Conservation (phyloP, 2,888 invertebrate genomes). For the Hyles lineata region DNA sequence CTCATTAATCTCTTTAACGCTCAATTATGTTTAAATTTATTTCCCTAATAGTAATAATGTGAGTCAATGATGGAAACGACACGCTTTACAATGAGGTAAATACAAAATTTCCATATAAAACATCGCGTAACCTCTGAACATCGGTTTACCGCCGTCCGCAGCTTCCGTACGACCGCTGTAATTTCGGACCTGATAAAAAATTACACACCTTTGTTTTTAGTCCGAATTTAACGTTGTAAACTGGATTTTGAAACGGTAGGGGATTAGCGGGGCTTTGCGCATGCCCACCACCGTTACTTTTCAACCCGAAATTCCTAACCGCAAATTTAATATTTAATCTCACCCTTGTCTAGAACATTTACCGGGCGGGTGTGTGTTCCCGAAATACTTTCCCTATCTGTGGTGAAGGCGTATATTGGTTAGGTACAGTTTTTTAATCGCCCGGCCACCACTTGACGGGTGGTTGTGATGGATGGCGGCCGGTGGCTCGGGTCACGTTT, state of each 20-base stretch:
- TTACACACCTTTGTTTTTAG: conserved; percentile 71
- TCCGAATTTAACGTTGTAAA: conserved; percentile 68
- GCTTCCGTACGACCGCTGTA: conserved; percentile 51
- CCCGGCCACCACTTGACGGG: conserved; percentile 78
- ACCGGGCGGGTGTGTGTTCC: conserved; percentile 67
- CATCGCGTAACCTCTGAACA: conserved; percentile 23
- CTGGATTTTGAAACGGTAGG: conserved; percentile 67
- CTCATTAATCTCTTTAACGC: conserved; percentile 6
- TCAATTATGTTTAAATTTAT: conserved; percentile 8
- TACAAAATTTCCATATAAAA: conserved; percentile 28
- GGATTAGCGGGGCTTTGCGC: conserved; percentile 65
- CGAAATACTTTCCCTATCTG: conserved; percentile 73
- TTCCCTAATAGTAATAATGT: conserved; percentile 1
- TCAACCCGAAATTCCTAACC: conserved; percentile 81
- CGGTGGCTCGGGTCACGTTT: conserved; percentile 74
- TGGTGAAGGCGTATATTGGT: conserved; percentile 62
- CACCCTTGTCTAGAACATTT: conserved; percentile 84
- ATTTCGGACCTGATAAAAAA: conserved; percentile 67
- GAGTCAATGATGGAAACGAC: conserved; percentile 17
- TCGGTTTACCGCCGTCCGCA: conserved; percentile 39
- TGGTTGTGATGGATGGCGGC: conserved; percentile 78
- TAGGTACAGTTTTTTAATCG: conserved; percentile 80
- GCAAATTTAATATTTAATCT: conserved; percentile 84
- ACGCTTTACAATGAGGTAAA: conserved; percentile 17
- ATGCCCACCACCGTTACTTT: conserved; percentile 73